Evolutionary conservation across 2,797 vertebrate species (phyloP).

Genomic region (Atherinosoma microstoma): DNA sequence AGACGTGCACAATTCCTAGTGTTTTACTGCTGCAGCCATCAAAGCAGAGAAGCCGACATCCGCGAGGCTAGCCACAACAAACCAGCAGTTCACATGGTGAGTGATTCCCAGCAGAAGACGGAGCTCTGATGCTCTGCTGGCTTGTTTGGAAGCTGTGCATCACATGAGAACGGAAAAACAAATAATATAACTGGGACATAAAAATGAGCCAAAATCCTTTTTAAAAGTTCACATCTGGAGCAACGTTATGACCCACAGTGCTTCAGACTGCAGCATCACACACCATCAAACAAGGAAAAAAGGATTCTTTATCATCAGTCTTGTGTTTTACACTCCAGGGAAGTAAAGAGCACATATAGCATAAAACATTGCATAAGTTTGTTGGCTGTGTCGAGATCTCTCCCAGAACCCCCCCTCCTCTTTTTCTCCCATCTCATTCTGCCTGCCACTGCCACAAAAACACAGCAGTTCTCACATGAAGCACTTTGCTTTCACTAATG

Average conservation of each 20-base stretch:
- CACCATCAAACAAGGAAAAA: constrained; percentile 20
- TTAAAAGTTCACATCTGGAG: constrained; percentile 42
- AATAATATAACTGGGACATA: constrained; percentile 20
- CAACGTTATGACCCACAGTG: constrained; percentile 13
- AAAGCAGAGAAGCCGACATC: constrained; percentile 31
- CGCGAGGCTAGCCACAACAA: constrained; percentile 33
- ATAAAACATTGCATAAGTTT: constrained; percentile 4
- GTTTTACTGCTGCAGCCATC: constrained; percentile 1
- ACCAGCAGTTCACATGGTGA: constrained; percentile 30
- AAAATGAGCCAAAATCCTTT: constrained; percentile 45
- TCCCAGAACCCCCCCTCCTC: background rate
- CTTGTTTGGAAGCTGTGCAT: constrained; percentile 14
- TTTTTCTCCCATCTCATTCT: constrained; percentile 10
- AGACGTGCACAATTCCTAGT: background rate
- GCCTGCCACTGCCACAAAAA: constrained; percentile 22
- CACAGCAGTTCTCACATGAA: background rate
- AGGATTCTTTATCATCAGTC: constrained; percentile 42
- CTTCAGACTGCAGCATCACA: constrained; percentile 53
- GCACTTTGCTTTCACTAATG: constrained; percentile 53
- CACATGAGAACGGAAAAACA: constrained; percentile 25
- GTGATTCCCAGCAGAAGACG: constrained; percentile 17
- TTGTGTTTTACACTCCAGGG: constrained; percentile 29
- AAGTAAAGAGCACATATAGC: constrained; percentile 14
- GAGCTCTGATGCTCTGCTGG: constrained; percentile 11
- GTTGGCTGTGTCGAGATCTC: constrained; percentile 11